phyloP scores from a whole-genome alignment of 1,140 invertebrate genomes.

The Episyrphus balteatus region DNA sequence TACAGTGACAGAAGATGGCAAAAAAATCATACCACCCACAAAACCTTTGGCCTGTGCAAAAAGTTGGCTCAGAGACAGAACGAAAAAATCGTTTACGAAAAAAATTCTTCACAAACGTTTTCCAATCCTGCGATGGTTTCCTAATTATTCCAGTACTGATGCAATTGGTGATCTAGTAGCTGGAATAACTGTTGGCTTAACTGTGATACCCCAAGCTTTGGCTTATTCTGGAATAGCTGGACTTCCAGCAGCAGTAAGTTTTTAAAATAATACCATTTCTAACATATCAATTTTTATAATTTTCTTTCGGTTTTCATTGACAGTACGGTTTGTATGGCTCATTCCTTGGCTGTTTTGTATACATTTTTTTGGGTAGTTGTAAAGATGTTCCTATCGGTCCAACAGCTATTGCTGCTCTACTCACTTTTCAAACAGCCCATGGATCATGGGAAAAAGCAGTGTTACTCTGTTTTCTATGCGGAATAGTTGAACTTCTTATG shows the following conservation, averaged over 20 bases:
- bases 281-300: neutral
- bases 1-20: conserved; percentile 25
- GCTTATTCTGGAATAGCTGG: conserved; percentile 78
- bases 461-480: conserved; percentile 66
- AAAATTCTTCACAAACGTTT: conserved; percentile 58
- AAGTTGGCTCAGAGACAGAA: conserved; percentile 12
- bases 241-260: conserved; percentile 45
- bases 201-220: conserved; percentile 68
- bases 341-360: conserved; percentile 82
- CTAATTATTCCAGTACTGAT: conserved; percentile 54
- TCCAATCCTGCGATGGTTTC: conserved; percentile 62
- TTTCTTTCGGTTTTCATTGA: neutral
- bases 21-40: conserved; percentile 15
- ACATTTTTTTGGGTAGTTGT: conserved; percentile 81
- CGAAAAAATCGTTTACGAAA: conserved; percentile 38
- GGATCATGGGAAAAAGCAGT: conserved; percentile 66
- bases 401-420: conserved; percentile 69
- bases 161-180: conserved; percentile 70
- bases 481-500: conserved; percentile 72
- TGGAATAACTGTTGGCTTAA: conserved; percentile 75
- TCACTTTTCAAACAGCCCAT: conserved; percentile 64
- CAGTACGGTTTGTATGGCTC: conserved; percentile 85
- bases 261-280: neutral
- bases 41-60: conserved; percentile 13
- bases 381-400: conserved; percentile 82